These are phyloP conservation scores for Cephalopholis sonnerati DNA, from an alignment of 2,113 vertebrate species.

Conservation along the genomic window DNA sequence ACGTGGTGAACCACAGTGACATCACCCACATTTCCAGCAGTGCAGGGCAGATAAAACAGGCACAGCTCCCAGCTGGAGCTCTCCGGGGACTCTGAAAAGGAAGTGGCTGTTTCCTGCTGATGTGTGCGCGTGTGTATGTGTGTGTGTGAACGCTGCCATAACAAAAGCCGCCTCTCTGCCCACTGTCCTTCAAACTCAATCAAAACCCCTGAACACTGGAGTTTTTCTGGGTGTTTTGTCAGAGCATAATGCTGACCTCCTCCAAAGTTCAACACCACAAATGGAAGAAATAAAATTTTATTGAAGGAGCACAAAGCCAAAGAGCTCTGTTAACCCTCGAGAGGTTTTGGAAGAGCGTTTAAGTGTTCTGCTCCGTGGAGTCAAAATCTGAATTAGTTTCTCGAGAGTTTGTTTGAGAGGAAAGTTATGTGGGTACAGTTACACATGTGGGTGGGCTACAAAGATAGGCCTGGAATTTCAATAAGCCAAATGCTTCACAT, in stretches of 20 bases:
- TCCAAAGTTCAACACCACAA: conserved; percentile 35
- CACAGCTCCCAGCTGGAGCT: conserved; percentile 45
- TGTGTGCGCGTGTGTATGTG: conserved; percentile 66
- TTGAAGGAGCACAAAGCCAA: conserved; percentile 2
- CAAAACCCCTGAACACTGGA: conserved; percentile 5
- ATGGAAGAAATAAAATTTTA: conserved; percentile 12
- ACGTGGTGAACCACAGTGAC: conserved; percentile 58
- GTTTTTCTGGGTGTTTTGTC: conserved; percentile 12
- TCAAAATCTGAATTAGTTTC: conserved; percentile 23
- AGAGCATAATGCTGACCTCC: conserved; percentile 15
- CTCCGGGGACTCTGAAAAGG: conserved; percentile 62
- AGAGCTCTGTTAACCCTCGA: conserved; percentile 1
- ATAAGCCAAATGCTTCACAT: conserved; percentile 38
- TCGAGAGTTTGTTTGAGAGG: conserved; percentile 15
- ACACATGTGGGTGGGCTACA: conserved; percentile 55
- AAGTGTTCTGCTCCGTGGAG: not conserved
- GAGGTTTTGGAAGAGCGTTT: not conserved
- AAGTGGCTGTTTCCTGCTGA: conserved; percentile 85
- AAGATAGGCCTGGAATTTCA: conserved; percentile 60
- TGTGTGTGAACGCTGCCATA: conserved; percentile 59
- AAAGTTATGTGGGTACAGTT: conserved; percentile 25
- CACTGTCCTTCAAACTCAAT: conserved; percentile 52
- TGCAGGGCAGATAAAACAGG: conserved; percentile 49
- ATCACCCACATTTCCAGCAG: conserved; percentile 56
- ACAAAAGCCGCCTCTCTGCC: conserved; percentile 69